Percentiles rank a stretch among this genome's conserved stretches.
phyloP scores from a whole-genome alignment of 2,113 vertebrate species.

The Brevimyrus niger region DNA sequence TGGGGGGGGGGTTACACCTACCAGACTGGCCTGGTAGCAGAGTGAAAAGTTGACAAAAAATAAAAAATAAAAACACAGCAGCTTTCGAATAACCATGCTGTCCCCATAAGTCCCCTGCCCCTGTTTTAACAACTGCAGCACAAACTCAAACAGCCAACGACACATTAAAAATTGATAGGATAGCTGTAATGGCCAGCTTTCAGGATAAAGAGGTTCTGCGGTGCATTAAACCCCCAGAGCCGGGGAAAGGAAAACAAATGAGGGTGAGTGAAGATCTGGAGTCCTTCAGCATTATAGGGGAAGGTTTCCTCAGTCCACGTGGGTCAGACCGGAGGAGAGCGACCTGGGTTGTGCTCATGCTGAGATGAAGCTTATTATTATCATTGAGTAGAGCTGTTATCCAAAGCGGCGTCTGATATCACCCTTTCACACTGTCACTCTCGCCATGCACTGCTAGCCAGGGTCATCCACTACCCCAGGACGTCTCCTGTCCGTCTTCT shows the following conservation, averaged over 20 bases:
- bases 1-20: background rate
- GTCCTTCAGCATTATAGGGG: background rate
- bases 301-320: background rate
- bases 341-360: background rate
- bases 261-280: background rate
- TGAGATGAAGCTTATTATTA: background rate
- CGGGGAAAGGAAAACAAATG: background rate
- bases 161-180: slow-evolving; percentile 8
- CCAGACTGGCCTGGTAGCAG: background rate
- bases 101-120: background rate
- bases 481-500: background rate
- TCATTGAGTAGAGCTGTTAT: background rate
- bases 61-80: background rate
- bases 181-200: background rate
- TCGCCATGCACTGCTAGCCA: background rate
- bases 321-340: background rate
- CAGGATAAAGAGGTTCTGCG: background rate
- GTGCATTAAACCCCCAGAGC: background rate
- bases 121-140: background rate
- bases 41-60: background rate
- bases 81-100: background rate
- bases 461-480: background rate
- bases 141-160: background rate
- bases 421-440: background rate
- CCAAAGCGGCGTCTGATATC: background rate